Percentiles rank a stretch among this genome's conserved stretches.
These are phyloP conservation scores for Pinna nobilis DNA, from an alignment of 1,140 invertebrate species.

Conservation along the genomic window DNA sequence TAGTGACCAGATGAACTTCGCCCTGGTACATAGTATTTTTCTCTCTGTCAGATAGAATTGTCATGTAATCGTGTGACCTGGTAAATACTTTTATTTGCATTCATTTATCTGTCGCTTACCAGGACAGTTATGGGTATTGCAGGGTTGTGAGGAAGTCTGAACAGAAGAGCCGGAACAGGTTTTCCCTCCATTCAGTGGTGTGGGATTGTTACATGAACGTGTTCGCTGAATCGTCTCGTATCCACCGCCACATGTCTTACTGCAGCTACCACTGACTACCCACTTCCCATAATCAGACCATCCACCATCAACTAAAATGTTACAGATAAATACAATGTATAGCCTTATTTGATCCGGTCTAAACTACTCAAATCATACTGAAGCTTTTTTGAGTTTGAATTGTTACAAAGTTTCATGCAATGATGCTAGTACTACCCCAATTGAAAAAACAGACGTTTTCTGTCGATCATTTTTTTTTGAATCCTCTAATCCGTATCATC, in stretches of 20 bases:
- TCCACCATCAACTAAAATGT: constrained; percentile 38
- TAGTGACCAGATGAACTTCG: too few relatives aligned
- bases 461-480: not conserved
- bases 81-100: too few relatives aligned
- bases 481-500: not conserved
- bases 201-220: constrained; percentile 39
- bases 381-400: not conserved
- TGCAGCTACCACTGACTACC: constrained; percentile 13
- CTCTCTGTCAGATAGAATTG: too few relatives aligned
- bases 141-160: not conserved
- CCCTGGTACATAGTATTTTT: too few relatives aligned
- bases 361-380: not conserved
- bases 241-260: constrained; percentile 42
- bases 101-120: constrained; percentile 25
- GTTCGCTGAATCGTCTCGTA: not conserved
- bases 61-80: too few relatives aligned
- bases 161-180: constrained; percentile 13
- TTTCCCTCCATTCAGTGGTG: constrained; percentile 33
- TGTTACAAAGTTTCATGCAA: not conserved
- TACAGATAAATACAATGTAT: not conserved
- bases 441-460: not conserved
- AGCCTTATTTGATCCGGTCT: not conserved
- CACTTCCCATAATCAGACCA: constrained; percentile 29
- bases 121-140: constrained; percentile 38
- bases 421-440: not conserved